Conservation (phyloP, 2,888 invertebrate species). For the Eilema sororculum region DNA sequence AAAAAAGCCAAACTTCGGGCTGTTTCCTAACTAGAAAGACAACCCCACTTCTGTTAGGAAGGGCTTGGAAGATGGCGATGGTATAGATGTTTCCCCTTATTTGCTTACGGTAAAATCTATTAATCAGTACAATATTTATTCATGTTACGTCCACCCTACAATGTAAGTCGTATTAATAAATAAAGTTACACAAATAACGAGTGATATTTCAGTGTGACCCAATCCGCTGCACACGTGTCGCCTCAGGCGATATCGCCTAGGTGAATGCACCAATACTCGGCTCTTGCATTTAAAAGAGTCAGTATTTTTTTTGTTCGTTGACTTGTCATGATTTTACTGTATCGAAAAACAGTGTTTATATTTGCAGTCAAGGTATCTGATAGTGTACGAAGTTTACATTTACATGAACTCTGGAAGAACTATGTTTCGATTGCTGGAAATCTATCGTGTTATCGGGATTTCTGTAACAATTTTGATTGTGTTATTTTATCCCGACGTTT, state of each 20-base stretch:
- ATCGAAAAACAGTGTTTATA: neutral
- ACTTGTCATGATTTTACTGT: neutral
- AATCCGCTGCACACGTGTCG: constrained; percentile 40
- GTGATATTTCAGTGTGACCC: constrained; percentile 47
- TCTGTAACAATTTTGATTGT: no score
- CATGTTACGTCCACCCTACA: constrained; percentile 28
- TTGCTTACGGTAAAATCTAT: neutral
- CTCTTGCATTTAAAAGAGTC: neutral
- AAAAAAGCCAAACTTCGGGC: no score
- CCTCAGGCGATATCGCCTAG: constrained; percentile 32
- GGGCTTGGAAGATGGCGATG: no score
- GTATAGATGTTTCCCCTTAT: neutral
- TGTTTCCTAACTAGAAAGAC: no score
- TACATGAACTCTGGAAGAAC: no score
- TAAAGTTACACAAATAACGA: constrained; percentile 40
- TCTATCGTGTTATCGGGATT: no score
- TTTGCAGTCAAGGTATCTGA: neutral
- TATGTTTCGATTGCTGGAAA: no score
- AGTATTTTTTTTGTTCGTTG: neutral
- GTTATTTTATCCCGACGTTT: no score
- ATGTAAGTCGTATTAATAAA: constrained; percentile 36
- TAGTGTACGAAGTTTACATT: no score
- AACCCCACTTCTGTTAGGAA: no score
- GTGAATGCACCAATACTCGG: constrained; percentile 28
- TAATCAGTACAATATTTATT: neutral